phyloP scores from a whole-genome alignment of 2,797 vertebrate genomes.

The Platalea minor region DNA sequence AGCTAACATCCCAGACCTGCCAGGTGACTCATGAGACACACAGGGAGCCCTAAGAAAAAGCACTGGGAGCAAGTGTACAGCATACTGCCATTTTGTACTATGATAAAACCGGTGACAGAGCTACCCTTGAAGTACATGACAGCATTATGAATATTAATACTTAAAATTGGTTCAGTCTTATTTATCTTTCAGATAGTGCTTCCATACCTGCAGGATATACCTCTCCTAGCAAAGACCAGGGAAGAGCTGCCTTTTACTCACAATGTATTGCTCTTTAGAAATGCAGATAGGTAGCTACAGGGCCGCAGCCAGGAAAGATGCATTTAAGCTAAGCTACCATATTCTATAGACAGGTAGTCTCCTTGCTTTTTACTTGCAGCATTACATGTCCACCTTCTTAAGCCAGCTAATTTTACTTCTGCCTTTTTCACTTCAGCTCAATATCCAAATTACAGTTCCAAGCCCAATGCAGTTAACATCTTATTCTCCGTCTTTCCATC shows the following conservation, averaged over 20 bases:
- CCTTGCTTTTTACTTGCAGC: slow-evolving; percentile 6
- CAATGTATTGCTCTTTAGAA: slow-evolving; percentile 3
- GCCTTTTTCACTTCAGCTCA: slow-evolving; percentile 45
- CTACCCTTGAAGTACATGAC: not conserved
- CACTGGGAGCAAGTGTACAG: not conserved
- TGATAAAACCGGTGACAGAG: not conserved
- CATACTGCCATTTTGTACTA: not conserved
- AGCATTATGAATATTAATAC: not conserved
- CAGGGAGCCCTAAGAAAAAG: not conserved
- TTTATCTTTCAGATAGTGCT: not conserved
- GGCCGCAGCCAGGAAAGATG: slow-evolving; percentile 31
- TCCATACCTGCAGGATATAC: not conserved
- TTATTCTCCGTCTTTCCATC: not conserved
- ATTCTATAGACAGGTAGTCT: slow-evolving; percentile 26
- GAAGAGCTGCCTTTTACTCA: not conserved
- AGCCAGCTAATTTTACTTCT: slow-evolving; percentile 58
- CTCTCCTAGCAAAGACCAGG: not conserved
- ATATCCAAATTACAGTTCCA: not conserved
- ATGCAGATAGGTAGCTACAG: slow-evolving; percentile 7
- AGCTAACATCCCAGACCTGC: not conserved
- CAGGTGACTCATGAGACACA: not conserved
- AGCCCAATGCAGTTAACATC: slow-evolving; percentile 19
- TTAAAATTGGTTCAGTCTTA: not conserved
- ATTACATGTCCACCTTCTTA: not conserved
- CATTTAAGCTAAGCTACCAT: slow-evolving; percentile 41